Evolutionary conservation across 2,113 vertebrate genomes (phyloP).

Genomic region (Greenwoodochromis staneri): DNA sequence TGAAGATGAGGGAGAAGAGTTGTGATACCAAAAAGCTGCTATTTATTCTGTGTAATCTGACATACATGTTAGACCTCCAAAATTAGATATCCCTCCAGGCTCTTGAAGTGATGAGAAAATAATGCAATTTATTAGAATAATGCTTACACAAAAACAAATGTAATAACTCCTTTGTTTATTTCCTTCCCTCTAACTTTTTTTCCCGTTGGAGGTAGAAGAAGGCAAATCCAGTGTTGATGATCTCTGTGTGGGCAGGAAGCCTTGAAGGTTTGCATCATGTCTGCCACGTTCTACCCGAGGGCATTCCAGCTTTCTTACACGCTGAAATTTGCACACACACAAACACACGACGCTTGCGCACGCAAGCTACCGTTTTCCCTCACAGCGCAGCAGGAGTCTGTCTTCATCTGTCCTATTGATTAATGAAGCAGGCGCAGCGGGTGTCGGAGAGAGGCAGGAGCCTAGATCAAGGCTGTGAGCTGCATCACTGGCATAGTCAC

Average conservation of each 20-base stretch:
- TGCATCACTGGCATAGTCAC: slow-evolving; percentile 24
- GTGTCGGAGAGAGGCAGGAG: slow-evolving; percentile 56
- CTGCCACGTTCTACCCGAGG: slow-evolving; percentile 51
- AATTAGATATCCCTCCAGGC: background rate
- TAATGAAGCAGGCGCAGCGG: slow-evolving; percentile 73
- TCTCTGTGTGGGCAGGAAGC: slow-evolving; percentile 47
- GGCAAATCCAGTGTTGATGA: slow-evolving; percentile 31
- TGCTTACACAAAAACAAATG: background rate
- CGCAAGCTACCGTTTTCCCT: slow-evolving; percentile 66
- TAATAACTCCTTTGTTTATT: background rate
- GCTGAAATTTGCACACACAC: background rate
- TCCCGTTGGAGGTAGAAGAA: slow-evolving; percentile 9
- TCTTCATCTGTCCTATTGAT: slow-evolving; percentile 75
- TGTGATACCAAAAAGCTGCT: background rate
- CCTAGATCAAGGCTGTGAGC: slow-evolving; percentile 55
- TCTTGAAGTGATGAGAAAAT: background rate
- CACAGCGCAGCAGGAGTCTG: slow-evolving; percentile 60
- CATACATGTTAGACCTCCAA: background rate
- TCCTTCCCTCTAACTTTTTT: background rate
- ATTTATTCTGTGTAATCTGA: background rate
- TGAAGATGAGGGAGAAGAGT: background rate
- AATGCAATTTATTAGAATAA: background rate
- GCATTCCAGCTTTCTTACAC: slow-evolving; percentile 17
- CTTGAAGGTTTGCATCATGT: slow-evolving; percentile 57
- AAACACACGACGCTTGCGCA: background rate